Evolutionary conservation across 30 jellyfish, hydroid and myxozoan genomes (phyloP).

Genomic region (Aurelia sp.): DNA sequence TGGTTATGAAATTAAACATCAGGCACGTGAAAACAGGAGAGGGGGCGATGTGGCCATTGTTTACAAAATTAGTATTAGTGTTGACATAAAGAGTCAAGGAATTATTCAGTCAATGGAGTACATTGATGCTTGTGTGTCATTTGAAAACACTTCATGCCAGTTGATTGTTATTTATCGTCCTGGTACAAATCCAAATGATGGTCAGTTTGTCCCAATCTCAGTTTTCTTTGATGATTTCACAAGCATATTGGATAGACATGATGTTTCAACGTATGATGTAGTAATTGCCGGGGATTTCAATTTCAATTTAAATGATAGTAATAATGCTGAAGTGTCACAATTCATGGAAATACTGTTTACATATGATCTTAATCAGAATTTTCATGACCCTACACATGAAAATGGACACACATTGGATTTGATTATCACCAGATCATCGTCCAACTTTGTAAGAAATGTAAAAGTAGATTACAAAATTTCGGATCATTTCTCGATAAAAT

Average conservation of each 20-base stretch:
- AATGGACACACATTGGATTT: slow-evolving; percentile 51
- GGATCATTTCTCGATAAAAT: slow-evolving; percentile 41
- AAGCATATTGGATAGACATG: slow-evolving; percentile 6
- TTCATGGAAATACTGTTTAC: slow-evolving; percentile 14
- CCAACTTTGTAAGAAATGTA: slow-evolving; percentile 10
- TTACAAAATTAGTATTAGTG: background rate
- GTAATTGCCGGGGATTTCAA: slow-evolving; percentile 59
- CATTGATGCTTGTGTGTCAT: slow-evolving; percentile 5
- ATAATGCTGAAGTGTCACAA: slow-evolving; percentile 45
- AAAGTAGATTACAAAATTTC: slow-evolving; percentile 36
- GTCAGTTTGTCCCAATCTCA: background rate
- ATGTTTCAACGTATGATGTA: slow-evolving; percentile 27
- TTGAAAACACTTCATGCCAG: too few species aligned
- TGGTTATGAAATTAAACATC: slow-evolving; percentile 13
- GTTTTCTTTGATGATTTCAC: background rate
- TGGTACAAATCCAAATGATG: too few species aligned
- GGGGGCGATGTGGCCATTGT: slow-evolving; percentile 41
- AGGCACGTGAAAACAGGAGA: slow-evolving; percentile 10
- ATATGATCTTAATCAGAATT: slow-evolving; percentile 44
- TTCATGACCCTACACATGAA: slow-evolving; percentile 44
- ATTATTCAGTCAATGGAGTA: slow-evolving; percentile 33
- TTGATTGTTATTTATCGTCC: too few species aligned
- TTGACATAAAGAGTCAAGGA: slow-evolving; percentile 31
- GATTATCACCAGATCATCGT: slow-evolving; percentile 55
- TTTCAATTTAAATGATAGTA: slow-evolving; percentile 22